Evolutionary conservation across 2,797 vertebrate genomes (phyloP).

Genomic region (Sebastes steindachneri): DNA sequence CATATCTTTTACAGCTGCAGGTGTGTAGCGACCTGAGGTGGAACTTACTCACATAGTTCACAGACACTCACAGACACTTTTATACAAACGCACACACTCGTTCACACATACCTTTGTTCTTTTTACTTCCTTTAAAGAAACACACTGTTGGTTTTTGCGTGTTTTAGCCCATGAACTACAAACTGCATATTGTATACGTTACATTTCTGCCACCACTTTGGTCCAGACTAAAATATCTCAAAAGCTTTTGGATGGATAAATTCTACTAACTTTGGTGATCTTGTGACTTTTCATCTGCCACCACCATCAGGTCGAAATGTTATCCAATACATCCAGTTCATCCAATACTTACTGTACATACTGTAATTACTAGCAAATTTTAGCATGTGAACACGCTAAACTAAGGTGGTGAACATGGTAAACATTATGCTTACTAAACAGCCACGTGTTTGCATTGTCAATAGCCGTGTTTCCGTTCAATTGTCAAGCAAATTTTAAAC

Average conservation of each 20-base stretch:
- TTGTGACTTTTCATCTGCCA: background rate
- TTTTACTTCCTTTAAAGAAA: background rate
- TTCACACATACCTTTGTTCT: background rate
- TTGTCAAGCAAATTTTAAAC: too few species aligned
- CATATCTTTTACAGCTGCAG: constrained; percentile 16
- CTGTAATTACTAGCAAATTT: background rate
- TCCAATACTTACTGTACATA: background rate
- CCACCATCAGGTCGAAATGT: background rate
- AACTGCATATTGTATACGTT: background rate
- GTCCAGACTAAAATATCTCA: background rate
- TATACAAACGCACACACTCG: background rate
- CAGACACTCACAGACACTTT: background rate
- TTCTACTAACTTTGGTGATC: background rate
- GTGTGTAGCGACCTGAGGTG: background rate
- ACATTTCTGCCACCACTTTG: background rate
- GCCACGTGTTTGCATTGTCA: background rate
- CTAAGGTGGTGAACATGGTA: background rate
- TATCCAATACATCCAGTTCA: background rate
- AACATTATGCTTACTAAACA: background rate
- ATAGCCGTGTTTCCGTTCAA: background rate
- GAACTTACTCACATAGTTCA: background rate
- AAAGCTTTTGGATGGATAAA: background rate
- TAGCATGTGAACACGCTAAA: background rate
- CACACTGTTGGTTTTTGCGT: background rate
- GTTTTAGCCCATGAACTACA: background rate